Evolutionary conservation across 2,797 vertebrate species (phyloP).

Genomic region (Hyperoplus immaculatus): DNA sequence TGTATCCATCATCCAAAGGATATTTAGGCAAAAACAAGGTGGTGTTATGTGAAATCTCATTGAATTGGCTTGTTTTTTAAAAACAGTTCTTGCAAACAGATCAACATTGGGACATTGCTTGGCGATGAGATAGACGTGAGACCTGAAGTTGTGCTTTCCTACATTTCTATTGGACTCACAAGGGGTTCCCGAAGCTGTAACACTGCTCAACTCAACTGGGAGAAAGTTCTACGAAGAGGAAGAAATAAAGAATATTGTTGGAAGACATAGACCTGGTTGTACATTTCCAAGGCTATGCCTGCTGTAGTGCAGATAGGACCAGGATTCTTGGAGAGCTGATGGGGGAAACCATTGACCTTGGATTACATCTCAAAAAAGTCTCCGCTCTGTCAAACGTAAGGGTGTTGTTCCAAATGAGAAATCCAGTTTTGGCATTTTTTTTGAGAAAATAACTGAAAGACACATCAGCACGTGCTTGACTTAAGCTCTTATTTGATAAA

Average conservation of each 20-base stretch:
- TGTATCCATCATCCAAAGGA: conserved; percentile 6
- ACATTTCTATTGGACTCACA: conserved; percentile 14
- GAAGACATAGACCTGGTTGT: conserved; percentile 1
- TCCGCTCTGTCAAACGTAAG: conserved; percentile 28
- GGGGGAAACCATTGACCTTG: conserved; percentile 52
- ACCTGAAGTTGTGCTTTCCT: conserved; percentile 18
- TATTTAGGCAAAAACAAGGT: not conserved
- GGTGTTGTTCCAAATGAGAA: conserved; percentile 44
- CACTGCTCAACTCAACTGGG: conserved; percentile 14
- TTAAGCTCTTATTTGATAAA: conserved; percentile 11
- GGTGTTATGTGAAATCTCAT: conserved; percentile 11
- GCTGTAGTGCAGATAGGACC: conserved; percentile 41
- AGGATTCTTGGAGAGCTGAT: conserved; percentile 34
- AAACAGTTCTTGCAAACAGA: not conserved
- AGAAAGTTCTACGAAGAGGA: conserved; percentile 30
- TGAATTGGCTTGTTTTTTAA: not conserved
- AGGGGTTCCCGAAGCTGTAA: not conserved
- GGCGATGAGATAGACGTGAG: conserved; percentile 2
- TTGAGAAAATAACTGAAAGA: conserved; percentile 9
- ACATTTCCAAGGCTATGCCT: conserved; percentile 31
- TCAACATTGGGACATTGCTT: conserved; percentile 5
- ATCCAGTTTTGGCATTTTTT: conserved; percentile 42
- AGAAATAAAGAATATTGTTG: conserved; percentile 13
- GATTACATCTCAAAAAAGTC: conserved; percentile 15
- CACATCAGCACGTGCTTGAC: not conserved